These are phyloP conservation scores for Nephila pilipes DNA, from an alignment of 1,140 invertebrate genomes.

Conservation along the genomic window DNA sequence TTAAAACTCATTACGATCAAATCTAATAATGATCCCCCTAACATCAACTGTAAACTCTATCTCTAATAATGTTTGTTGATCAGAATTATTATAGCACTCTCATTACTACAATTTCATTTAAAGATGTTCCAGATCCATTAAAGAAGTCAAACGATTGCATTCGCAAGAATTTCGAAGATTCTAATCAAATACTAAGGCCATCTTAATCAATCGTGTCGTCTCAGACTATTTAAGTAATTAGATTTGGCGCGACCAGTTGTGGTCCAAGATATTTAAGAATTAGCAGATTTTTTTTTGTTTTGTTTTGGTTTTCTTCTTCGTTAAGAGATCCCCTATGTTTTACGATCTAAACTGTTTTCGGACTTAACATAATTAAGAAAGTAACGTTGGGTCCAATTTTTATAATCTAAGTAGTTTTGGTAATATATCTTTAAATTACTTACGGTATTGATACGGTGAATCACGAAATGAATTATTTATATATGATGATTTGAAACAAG, in stretches of 20 bases:
- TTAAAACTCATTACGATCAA: not conserved
- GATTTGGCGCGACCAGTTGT: not conserved
- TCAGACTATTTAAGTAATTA: slow-evolving; percentile 58
- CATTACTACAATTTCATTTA: not conserved
- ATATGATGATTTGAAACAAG: too few relatives aligned
- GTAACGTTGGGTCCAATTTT: too few relatives aligned
- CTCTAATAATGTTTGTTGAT: slow-evolving; percentile 42
- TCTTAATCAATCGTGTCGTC: slow-evolving; percentile 50
- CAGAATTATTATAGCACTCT: not conserved
- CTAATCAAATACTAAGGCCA: slow-evolving; percentile 54
- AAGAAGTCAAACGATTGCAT: slow-evolving; percentile 25
- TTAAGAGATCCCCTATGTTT: not conserved
- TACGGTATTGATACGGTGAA: too few relatives aligned
- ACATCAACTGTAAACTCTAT: too few relatives aligned
- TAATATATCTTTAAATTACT: too few relatives aligned
- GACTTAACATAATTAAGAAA: not conserved
- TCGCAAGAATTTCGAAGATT: slow-evolving; percentile 26
- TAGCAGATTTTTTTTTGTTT: not conserved
- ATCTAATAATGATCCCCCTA: not conserved
- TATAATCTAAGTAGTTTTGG: too few relatives aligned
- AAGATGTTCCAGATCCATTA: not conserved
- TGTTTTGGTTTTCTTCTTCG: too few relatives aligned
- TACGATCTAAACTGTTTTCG: not conserved
- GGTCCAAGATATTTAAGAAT: not conserved
- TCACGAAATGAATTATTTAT: too few relatives aligned